A percentile compares a stretch with the other conserved stretches of the same genome.
Evolutionary conservation across 2,113 vertebrate species (phyloP).

Genomic region (Clarias macrocephalus): DNA sequence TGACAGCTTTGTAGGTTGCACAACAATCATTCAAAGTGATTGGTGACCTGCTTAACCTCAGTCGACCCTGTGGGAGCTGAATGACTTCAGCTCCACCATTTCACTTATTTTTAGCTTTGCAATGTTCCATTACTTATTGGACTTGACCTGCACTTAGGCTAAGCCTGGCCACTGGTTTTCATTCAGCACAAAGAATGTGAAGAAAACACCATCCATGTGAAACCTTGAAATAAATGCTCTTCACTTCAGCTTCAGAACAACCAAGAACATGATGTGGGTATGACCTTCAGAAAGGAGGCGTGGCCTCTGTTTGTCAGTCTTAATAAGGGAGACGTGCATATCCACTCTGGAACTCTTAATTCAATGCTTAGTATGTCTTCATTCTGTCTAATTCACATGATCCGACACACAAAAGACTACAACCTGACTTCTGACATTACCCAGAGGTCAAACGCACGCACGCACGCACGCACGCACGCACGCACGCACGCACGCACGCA

Average conservation of each 20-base stretch:
- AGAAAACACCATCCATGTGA: neutral
- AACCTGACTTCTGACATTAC: constrained; percentile 39
- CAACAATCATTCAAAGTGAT: too few relatives aligned
- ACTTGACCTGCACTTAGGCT: neutral
- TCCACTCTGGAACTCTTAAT: constrained; percentile 23
- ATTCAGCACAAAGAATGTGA: neutral
- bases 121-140: neutral
- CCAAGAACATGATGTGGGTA: neutral
- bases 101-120: too few relatives aligned
- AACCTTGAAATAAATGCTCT: neutral
- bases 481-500: neutral
- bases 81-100: too few relatives aligned
- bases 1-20: too few relatives aligned
- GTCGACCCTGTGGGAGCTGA: too few relatives aligned
- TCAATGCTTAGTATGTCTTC: constrained; percentile 34
- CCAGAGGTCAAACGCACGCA: constrained; percentile 18
- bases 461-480: neutral
- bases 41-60: too few relatives aligned
- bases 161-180: neutral
- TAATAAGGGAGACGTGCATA: neutral
- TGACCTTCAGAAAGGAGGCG: neutral
- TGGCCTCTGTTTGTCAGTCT: neutral
- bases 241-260: neutral
- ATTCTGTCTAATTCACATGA: constrained; percentile 27
- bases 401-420: constrained; percentile 26